Base-by-base conservation (phyloP, 2,113 vertebrate species). In the Hydrochoerus hydrochaeris region DNA sequence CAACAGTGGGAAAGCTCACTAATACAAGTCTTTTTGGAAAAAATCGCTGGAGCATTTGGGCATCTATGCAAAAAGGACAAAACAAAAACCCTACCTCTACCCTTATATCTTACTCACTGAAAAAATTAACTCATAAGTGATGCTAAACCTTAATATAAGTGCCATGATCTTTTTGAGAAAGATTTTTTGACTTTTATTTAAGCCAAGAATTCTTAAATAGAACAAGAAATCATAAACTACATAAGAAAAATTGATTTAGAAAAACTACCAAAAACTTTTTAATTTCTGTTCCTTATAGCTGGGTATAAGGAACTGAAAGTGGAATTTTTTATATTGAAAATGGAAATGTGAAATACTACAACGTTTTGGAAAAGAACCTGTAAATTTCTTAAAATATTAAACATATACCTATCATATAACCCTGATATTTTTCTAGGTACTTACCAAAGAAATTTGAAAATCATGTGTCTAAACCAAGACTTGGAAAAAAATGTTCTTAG, bases 311-410 rank as follows among this genome's bases (percentile, higher is more conserved):
- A n/a, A n/a, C n/a, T n/a, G n/a, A n/a, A n/a, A n/a, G n/a, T n/a
- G n/a, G n/a, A n/a, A n/a, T n/a, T n/a, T n/a, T n/a, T n/a, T n/a
- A n/a, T n/a, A n/a, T n/a, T n/a, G n/a, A n/a, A n/a, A 52, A 67
- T 80, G n/a, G 46, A n/a, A 80, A 65, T 30, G 44, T 65, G 41
- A 58, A 13, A 60, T 26, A 92, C 3, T n/a, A 46, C 9, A 41
- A 77, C n/a, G 28, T 75, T 78, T 54, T 35, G 19, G 24, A 26
- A 78, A 57, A 63, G 26, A 78, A 65, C n/a, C 32, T 77, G 69
- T 17, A 28, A 77, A 44, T 92, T 85, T 63, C 82, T 92, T 63
- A 78, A 54, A 78, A 78, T 41, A 77, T 77, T 77, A 77, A 92
- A 10, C 81, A 49, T 30, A 75, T 1, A 32, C 16, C 24, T 49